These are phyloP conservation scores for Hylaea fasciaria DNA, from an alignment of 2,888 invertebrate species.

Conservation along the genomic window DNA sequence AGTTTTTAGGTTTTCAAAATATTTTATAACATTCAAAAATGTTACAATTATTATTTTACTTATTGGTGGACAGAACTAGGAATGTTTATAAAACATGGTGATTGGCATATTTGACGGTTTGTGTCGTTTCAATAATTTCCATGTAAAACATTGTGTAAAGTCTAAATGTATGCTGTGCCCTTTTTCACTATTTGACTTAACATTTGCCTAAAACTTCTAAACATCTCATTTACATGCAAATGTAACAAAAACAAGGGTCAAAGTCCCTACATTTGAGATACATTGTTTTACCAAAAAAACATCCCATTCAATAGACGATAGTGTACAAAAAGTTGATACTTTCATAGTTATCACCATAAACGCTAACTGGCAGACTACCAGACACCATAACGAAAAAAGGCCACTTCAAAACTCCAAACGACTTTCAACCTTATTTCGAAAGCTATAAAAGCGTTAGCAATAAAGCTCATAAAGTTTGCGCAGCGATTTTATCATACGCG, in stretches of 20 bases:
- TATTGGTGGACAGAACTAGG: no score
- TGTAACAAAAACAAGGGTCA: slow-evolving; percentile 25
- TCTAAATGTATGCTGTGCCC: not conserved
- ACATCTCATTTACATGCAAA: not conserved
- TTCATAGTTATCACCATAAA: slow-evolving; percentile 70
- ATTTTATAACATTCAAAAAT: no score
- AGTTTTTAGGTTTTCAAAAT: no score
- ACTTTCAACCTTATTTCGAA: slow-evolving; percentile 47
- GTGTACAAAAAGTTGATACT: slow-evolving; percentile 44
- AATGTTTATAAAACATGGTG: no score
- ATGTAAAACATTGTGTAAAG: no score
- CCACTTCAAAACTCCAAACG: slow-evolving; percentile 39
- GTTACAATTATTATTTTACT: no score
- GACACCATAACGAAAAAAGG: slow-evolving; percentile 42
- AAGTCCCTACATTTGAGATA: slow-evolving; percentile 49
- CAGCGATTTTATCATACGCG: slow-evolving; percentile 61
- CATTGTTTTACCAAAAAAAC: slow-evolving; percentile 54
- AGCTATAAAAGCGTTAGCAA: slow-evolving; percentile 41
- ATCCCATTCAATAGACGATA: slow-evolving; percentile 52
- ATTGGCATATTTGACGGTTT: no score
- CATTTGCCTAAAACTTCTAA: not conserved
- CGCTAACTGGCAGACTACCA: slow-evolving; percentile 51
- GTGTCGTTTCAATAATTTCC: no score
- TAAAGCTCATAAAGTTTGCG: slow-evolving; percentile 42
- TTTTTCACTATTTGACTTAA: not conserved